Conservation (phyloP, 2,888 invertebrate genomes). For the Philereme vetulata region DNA sequence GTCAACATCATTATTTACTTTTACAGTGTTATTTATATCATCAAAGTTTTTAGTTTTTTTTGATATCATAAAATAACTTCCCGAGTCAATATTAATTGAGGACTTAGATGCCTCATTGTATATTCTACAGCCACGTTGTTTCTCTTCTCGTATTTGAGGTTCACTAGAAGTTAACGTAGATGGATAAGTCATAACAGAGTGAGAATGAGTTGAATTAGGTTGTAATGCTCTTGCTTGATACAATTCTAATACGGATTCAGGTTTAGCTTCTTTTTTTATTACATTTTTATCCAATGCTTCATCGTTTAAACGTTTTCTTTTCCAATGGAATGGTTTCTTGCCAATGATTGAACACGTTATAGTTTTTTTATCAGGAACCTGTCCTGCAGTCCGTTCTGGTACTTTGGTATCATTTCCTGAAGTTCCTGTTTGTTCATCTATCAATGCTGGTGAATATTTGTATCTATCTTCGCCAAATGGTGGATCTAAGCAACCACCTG, state of each 20-base stretch:
- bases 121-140: constrained; percentile 22
- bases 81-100: constrained; percentile 40
- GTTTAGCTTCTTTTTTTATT: constrained; percentile 29
- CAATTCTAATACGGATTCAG: constrained; percentile 42
- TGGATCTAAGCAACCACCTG: constrained; percentile 76
- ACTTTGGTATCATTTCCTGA: constrained; percentile 6
- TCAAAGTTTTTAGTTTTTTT: constrained; percentile 40
- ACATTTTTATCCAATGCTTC: constrained; percentile 20
- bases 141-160: constrained; percentile 36
- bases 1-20: constrained; percentile 20
- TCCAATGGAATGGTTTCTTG: constrained; percentile 36
- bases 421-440: constrained; percentile 14
- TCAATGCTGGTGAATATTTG: constrained; percentile 49
- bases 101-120: constrained; percentile 26
- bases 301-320: constrained; percentile 31
- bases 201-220: constrained; percentile 45
- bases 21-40: constrained; percentile 23
- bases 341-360: constrained; percentile 39
- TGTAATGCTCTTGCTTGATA: constrained; percentile 37
- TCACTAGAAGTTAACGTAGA: constrained; percentile 44
- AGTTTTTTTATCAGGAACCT: constrained; percentile 15
- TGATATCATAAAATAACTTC: constrained; percentile 51
- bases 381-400: background rate
- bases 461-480: constrained; percentile 70
- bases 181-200: constrained; percentile 64